phyloP scores from a whole-genome alignment of 2,888 invertebrate genomes.

The Oligia strigilis region DNA sequence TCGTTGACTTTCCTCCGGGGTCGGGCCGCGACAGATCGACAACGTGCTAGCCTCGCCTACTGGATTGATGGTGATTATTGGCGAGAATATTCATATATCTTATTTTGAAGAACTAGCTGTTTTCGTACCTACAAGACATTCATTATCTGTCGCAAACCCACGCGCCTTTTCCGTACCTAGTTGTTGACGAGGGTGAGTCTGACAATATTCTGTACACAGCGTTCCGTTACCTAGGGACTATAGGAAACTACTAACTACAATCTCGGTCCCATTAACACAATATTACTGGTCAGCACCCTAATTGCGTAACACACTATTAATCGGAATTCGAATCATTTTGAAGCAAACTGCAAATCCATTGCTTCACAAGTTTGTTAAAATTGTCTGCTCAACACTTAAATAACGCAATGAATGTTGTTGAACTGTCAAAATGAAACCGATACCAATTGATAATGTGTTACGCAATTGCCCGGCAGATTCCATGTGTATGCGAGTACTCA shows the following conservation, averaged over 20 bases:
- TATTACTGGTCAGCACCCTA: neutral
- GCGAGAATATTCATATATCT: neutral
- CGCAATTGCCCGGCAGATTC: neutral
- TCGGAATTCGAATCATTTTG: too few relatives aligned
- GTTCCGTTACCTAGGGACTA: constrained; percentile 4
- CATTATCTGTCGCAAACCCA: constrained; percentile 15
- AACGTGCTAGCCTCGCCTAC: neutral
- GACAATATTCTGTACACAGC: constrained; percentile 23
- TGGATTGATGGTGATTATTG: neutral
- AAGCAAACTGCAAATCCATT: too few relatives aligned
- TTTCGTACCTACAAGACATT: neutral
- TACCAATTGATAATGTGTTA: too few relatives aligned
- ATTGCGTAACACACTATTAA: too few relatives aligned
- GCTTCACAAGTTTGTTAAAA: too few relatives aligned
- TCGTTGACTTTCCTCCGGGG: neutral
- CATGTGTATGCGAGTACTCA: neutral
- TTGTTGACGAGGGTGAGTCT: constrained; percentile 47
- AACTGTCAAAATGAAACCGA: too few relatives aligned
- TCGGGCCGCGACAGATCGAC: neutral
- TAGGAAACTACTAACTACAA: neutral
- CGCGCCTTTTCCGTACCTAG: neutral
- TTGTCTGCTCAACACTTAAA: too few relatives aligned
- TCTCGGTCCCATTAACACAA: constrained; percentile 5
- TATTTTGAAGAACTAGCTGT: neutral
- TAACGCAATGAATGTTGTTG: too few relatives aligned